Evolutionary conservation across 2,113 vertebrate genomes (phyloP).

Genomic region (Larimichthys polyactis): DNA sequence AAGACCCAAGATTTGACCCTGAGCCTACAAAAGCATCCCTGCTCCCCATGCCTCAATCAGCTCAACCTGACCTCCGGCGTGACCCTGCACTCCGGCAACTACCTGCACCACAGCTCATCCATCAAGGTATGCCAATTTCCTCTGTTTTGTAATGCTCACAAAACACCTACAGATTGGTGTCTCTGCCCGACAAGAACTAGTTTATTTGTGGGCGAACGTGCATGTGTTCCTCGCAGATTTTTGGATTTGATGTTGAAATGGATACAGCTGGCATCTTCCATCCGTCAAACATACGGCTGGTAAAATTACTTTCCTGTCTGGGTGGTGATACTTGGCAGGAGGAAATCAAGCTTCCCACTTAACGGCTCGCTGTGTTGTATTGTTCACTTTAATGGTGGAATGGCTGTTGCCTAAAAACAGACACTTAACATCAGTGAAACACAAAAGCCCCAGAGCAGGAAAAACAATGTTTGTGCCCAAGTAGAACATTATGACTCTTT

Average conservation of each 20-base stretch:
- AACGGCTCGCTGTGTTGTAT: background rate
- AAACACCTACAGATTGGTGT: background rate
- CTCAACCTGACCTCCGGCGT: slow-evolving; percentile 23
- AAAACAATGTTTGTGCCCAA: background rate
- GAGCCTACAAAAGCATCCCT: background rate
- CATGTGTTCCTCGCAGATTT: background rate
- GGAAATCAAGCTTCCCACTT: background rate
- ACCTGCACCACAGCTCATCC: background rate
- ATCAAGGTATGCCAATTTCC: background rate
- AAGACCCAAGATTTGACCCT: background rate
- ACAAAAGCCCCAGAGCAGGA: background rate
- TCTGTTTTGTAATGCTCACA: background rate
- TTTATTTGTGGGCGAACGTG: background rate
- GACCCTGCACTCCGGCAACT: slow-evolving; percentile 16
- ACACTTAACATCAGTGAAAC: background rate
- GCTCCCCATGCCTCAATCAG: background rate
- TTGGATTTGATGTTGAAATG: background rate
- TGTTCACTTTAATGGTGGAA: background rate
- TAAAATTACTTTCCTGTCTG: background rate
- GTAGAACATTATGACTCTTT: background rate
- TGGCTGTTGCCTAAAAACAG: background rate
- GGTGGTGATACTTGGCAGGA: background rate
- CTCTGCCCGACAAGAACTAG: background rate
- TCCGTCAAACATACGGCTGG: background rate
- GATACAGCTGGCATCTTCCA: background rate